Percentiles rank a stretch among this genome's conserved stretches.
Conservation (phyloP, 2,113 vertebrate genomes). For the Nycticebus coucang region DNA sequence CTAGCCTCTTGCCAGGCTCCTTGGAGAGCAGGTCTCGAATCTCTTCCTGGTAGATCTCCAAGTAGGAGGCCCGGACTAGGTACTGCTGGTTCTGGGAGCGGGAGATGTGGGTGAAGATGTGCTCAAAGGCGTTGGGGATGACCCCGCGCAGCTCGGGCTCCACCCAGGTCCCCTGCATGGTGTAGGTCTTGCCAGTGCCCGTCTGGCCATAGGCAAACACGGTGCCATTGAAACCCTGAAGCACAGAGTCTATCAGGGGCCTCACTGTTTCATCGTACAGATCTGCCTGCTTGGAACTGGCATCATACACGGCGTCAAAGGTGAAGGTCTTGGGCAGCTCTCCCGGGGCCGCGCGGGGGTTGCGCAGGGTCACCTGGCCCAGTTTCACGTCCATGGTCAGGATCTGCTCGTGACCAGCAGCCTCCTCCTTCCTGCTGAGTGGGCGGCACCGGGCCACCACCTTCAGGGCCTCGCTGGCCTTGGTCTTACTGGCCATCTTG, state of each 20-base stretch:
- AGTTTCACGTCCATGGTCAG: constrained; percentile 92
- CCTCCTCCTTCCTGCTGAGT: constrained; percentile 90
- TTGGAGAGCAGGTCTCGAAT: constrained; percentile 95
- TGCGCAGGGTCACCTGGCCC: constrained; percentile 94
- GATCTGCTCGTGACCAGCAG: constrained; percentile 87
- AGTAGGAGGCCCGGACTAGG: constrained; percentile 96
- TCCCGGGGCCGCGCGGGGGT: constrained; percentile 89
- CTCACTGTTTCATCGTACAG: constrained; percentile 95
- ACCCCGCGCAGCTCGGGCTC: constrained; percentile 92
- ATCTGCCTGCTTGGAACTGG: constrained; percentile 91
- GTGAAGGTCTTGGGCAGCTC: constrained; percentile 95
- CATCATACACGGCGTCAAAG: constrained; percentile 95
- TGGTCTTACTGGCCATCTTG: constrained; percentile 86
- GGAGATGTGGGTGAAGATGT: constrained; percentile 98
- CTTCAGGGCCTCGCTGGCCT: constrained; percentile 91
- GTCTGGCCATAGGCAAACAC: constrained; percentile 97
- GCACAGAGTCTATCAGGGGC: constrained; percentile 94
- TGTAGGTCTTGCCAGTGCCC: constrained; percentile 97
- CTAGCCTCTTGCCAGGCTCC: constrained; percentile 93
- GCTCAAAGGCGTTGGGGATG: constrained; percentile 94
- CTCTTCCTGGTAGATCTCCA: constrained; percentile 99
- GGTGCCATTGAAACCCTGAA: constrained; percentile 96
- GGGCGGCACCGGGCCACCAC: constrained; percentile 97
- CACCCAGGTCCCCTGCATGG: constrained; percentile 93
- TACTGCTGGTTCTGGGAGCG: constrained; percentile 97